Evolutionary conservation across 1,140 invertebrate species (phyloP).

Genomic region (Eubasilissa regina): DNA sequence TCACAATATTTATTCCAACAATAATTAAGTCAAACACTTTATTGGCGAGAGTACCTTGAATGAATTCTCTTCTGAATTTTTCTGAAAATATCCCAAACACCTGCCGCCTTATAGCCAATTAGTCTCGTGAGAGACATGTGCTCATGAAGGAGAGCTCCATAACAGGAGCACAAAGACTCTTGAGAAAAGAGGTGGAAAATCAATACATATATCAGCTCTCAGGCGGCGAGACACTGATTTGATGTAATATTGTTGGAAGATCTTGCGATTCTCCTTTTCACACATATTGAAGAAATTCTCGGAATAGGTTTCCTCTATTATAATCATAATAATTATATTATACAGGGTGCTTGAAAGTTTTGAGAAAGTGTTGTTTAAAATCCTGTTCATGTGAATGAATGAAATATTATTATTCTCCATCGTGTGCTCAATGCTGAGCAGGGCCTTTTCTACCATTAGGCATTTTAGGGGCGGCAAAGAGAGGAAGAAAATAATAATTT

Average conservation of each 20-base stretch:
- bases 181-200: constrained; percentile 1
- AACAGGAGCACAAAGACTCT: not conserved
- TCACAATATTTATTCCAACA: not conserved
- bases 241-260: not conserved
- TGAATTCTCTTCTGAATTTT: not conserved
- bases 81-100: constrained; percentile 1
- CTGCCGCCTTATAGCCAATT: constrained; percentile 16
- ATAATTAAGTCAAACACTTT: not conserved
- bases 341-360: no score
- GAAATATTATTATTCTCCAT: no score
- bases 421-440: no score
- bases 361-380: no score
- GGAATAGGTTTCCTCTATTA: no score
- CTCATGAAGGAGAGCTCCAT: constrained; percentile 1
- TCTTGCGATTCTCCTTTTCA: not conserved
- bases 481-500: no score
- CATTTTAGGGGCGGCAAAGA: no score
- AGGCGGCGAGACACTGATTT: not conserved
- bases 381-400: no score
- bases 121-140: constrained; percentile 26
- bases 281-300: no score
- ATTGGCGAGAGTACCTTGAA: not conserved
- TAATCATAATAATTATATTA: no score
- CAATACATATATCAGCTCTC: constrained; percentile 5
- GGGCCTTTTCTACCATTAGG: no score